Conservation (phyloP, 2,797 vertebrate species). For the Rhinella marina region DNA sequence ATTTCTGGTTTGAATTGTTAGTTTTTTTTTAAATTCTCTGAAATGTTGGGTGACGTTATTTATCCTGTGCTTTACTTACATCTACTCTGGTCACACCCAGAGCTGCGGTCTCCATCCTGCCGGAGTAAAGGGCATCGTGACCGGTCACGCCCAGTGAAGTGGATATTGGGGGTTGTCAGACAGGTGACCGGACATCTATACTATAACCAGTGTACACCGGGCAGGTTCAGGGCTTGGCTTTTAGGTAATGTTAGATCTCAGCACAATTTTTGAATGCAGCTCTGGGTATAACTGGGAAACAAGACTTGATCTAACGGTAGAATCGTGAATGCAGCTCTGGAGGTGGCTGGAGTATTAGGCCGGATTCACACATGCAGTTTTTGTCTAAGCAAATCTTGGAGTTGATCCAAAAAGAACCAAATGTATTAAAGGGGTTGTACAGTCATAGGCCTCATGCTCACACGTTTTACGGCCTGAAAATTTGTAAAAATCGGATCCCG, state of each 20-base stretch:
- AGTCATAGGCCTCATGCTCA: too few species aligned
- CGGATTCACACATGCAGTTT: not conserved
- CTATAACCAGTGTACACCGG: not conserved
- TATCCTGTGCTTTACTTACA: not conserved
- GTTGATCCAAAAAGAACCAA: too few species aligned
- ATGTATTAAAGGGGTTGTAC: too few species aligned
- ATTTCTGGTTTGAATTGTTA: not conserved
- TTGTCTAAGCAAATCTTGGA: too few species aligned
- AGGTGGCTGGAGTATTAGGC: not conserved
- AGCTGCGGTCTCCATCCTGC: not conserved
- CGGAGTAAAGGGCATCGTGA: not conserved
- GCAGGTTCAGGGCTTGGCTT: too few species aligned
- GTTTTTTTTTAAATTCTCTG: too few species aligned
- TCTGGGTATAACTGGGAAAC: not conserved
- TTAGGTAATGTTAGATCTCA: too few species aligned
- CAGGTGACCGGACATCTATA: too few species aligned
- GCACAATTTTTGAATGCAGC: not conserved
- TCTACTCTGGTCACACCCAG: not conserved
- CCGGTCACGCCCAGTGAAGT: too few species aligned
- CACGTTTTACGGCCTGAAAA: too few species aligned
- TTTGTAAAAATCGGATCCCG: too few species aligned
- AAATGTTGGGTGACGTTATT: not conserved
- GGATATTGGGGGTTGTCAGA: too few species aligned
- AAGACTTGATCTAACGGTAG: not conserved
- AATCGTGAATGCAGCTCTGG: not conserved